Evolutionary conservation across 1,140 invertebrate genomes (phyloP).

Genomic region (Drosophila rufa): DNA sequence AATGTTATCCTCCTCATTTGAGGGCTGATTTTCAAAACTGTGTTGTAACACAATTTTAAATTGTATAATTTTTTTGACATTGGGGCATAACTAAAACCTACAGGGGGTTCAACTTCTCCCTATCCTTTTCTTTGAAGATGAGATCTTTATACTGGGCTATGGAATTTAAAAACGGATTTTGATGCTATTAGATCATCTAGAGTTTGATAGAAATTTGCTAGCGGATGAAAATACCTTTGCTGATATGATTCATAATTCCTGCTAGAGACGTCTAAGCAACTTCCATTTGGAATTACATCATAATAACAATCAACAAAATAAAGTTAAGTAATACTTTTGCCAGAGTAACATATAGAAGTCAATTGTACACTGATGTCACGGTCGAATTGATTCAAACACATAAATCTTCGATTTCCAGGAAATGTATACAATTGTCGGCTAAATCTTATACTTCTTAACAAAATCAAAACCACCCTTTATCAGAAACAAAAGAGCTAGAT

Average conservation of each 20-base stretch:
- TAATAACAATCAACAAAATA: too few relatives aligned
- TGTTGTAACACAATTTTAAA: constrained; percentile 3
- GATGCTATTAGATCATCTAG: background rate
- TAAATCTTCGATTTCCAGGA: background rate
- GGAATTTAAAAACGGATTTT: background rate
- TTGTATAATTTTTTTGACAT: background rate
- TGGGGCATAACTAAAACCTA: background rate
- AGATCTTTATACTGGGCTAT: background rate
- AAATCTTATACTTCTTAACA: background rate
- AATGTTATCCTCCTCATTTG: background rate
- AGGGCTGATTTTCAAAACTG: background rate
- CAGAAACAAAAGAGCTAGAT: background rate
- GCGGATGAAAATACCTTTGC: too few relatives aligned
- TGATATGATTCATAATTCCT: too few relatives aligned
- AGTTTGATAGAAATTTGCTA: background rate
- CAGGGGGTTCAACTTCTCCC: background rate
- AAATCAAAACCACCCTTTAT: background rate
- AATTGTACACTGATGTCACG: background rate
- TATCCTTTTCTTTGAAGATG: background rate
- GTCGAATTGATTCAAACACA: background rate
- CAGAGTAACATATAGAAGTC: background rate
- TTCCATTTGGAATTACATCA: too few relatives aligned
- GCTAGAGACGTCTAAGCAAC: too few relatives aligned
- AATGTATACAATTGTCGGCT: background rate
- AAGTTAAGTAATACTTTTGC: background rate